Base-by-base conservation (phyloP, 2,888 invertebrate species). In the Suillia variegata region DNA sequence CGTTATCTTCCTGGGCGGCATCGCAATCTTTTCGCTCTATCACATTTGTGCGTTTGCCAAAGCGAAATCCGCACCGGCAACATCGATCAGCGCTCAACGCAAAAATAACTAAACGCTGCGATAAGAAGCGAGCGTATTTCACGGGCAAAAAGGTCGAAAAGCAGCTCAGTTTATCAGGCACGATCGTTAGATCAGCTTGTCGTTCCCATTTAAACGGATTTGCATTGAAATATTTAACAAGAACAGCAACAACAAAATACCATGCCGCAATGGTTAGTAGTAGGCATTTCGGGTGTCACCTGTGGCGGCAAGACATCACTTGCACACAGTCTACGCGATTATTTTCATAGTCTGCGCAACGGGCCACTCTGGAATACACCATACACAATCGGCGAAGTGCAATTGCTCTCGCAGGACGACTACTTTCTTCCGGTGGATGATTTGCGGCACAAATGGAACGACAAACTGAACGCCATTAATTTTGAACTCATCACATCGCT, bases 221-320 rank as follows among this genome's bases (percentile, higher is more conserved):
- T 20, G 22, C 15, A 13, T n/a, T 22, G 54, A 57, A 31, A 63
- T 63, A 53, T 52, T 18, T 55, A 20, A 12, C 22, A 1, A 17
- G 8, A 49, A n/a, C n/a, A n/a, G n/a, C n/a, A n/a, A 45, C 48
- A 53, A 20, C 17, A 58, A 34, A 33, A n/a, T n/a, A n/a, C 13
- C 45, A 85, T 72, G 77, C 85, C 69, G 72, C 85, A 81, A 63
- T 87, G 85, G 86, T 68, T 87, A 38, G 81, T 89, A 54, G 81
- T 90, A 60, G 93, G 92, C 6, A 85, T 94, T 65, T 88, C 90
- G 38, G 92, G 94, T 1, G 90, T 90, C 1, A 94, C 94, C 0
- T 92, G 92, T 72, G 90, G 92, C 18, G 94, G 94, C 0, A 94
- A 94, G 82, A 91, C 92, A 0, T 89, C 91, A 0, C 75, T 93